Evolutionary conservation across 2,797 vertebrate genomes (phyloP), one percentile per base, ranked within the genome.

Genomic region (Jordanella pulchra): DNA sequence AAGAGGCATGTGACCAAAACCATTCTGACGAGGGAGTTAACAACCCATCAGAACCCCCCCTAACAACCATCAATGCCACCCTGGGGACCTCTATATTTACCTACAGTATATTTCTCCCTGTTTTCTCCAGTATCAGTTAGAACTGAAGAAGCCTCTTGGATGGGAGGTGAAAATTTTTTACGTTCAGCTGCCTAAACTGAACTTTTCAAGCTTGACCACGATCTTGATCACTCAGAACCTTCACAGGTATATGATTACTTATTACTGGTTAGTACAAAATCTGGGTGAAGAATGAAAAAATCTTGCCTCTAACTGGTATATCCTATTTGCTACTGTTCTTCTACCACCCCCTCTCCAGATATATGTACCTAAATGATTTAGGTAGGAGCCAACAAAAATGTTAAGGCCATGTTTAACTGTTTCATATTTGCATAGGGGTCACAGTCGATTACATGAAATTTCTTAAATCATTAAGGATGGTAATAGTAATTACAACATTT

Each of bases 351-450:
- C 30, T 2, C 68, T 30, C 53, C 44, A 28, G 21, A 69, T 65
- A 51, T 25, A 61, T 68, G 55, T 61, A 65, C 13, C 27, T 69
- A 28, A 71, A 55, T 60, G 21, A 4, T 56, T 71, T n/a, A 18
- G 61, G 15, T 35, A 13, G 28, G 39, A 44, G 39, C 12, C n/a
- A 54, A 64, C 61, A 27, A 11, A 25, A 35, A 6, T 47, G 30
- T 67, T 23, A n/a, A 23, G 55, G 35, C 75, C 50, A 51, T 13
- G 2, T 56, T 67, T n/a, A 50, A 7, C 44, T 30, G 7, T 69
- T 73, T 67, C 39, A 45, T 66, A 39, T 72, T 68, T 63, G 21
- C 10, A 72, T 12, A n/a, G 32, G 15, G 27, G 21, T 25, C 61
- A 23, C 9, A 39, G 14, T n/a, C 13, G 32, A 12, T n/a, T 39